phyloP scores from a whole-genome alignment of 2,113 vertebrate genomes.

The Cisticola juncidis region DNA sequence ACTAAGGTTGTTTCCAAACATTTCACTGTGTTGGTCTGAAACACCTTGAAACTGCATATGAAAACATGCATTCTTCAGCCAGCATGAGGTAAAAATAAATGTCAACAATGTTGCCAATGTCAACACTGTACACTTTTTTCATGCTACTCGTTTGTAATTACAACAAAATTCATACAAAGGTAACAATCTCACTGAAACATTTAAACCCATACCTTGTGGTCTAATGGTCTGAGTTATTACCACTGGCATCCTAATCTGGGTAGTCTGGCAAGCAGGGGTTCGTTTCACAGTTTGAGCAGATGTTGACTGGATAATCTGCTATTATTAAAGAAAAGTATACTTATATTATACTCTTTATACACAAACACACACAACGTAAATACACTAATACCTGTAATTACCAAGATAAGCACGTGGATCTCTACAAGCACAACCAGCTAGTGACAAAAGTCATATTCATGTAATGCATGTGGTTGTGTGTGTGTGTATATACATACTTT shows the following conservation, averaged over 20 bases:
- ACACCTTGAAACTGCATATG: neutral
- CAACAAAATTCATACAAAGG: conserved; percentile 55
- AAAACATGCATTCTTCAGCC: conserved; percentile 17
- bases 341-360: conserved; percentile 63
- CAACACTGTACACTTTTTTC: neutral
- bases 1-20: conserved; percentile 2
- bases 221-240: conserved; percentile 83
- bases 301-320: conserved; percentile 66
- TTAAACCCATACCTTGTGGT: conserved; percentile 77
- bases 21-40: neutral
- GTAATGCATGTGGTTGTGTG: conserved; percentile 40
- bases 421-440: conserved; percentile 44
- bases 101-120: conserved; percentile 2
- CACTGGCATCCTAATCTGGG: conserved; percentile 83
- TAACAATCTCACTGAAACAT: conserved; percentile 56
- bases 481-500: conserved; percentile 39
- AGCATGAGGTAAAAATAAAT: neutral
- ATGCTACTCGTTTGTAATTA: conserved; percentile 5
- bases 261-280: conserved; percentile 66
- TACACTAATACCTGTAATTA: conserved; percentile 40
- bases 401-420: conserved; percentile 31
- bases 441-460: conserved; percentile 50
- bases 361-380: conserved; percentile 61
- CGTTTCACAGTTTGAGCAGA: conserved; percentile 80
- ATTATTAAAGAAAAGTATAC: conserved; percentile 67